A percentile compares a stretch with the other conserved stretches of the same genome.
These are phyloP conservation scores for Drosophila aff. DNA, from an alignment of 1,140 invertebrate genomes.

Conservation along the genomic window DNA sequence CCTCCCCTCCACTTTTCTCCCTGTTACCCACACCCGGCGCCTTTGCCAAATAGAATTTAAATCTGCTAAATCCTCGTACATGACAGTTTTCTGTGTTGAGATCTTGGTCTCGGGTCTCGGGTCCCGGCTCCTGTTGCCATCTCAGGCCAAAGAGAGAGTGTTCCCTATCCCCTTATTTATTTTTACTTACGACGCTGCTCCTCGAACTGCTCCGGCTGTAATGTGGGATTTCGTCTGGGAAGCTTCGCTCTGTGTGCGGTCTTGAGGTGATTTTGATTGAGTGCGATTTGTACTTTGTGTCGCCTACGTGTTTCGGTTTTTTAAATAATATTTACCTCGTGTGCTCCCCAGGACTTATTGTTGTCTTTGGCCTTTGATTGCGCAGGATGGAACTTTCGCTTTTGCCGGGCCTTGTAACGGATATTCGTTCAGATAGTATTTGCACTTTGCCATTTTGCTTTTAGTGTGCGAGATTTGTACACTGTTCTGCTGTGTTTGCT, in stretches of 20 bases:
- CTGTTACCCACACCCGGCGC: neutral
- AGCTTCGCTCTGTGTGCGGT: constrained; percentile 51
- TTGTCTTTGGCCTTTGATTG: constrained; percentile 59
- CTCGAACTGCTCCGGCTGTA: constrained; percentile 16
- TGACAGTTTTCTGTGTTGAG: constrained; percentile 73
- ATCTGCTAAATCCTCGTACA: constrained; percentile 78
- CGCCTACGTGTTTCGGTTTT: constrained; percentile 78
- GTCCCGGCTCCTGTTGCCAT: constrained; percentile 12
- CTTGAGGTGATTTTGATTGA: constrained; percentile 81
- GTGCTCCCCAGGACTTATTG: constrained; percentile 60
- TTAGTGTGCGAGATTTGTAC: constrained; percentile 27
- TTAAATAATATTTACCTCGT: constrained; percentile 80
- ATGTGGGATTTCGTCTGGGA: constrained; percentile 57
- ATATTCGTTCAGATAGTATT: constrained; percentile 72
- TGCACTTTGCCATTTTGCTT: constrained; percentile 62
- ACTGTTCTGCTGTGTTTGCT: constrained; percentile 21
- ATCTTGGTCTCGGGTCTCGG: constrained; percentile 13
- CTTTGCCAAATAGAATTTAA: constrained; percentile 77
- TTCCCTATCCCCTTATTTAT: constrained; percentile 54
- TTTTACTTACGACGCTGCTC: constrained; percentile 46
- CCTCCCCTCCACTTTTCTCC: neutral
- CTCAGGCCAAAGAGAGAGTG: constrained; percentile 1
- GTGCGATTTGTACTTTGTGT: constrained; percentile 80
- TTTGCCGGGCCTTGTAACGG: constrained; percentile 54
- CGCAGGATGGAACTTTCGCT: constrained; percentile 55